A percentile compares a stretch with the other conserved stretches of the same genome.
phyloP scores from a whole-genome alignment of 2,888 invertebrate species.

The Nemotelus nigrinus region DNA sequence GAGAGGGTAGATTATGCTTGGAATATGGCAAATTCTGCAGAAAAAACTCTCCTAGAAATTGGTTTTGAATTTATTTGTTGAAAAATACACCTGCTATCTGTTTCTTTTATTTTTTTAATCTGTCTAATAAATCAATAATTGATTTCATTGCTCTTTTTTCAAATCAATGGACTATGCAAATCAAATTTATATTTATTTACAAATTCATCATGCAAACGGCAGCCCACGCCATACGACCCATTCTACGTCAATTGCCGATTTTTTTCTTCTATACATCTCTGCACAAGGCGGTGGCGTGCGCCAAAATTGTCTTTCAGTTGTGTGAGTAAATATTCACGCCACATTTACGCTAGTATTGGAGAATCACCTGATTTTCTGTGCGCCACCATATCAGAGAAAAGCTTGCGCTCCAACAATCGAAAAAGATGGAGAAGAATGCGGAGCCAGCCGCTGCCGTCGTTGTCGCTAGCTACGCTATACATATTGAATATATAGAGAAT shows the following conservation, averaged over 20 bases:
- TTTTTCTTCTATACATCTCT: too few species aligned
- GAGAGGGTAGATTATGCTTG: too few species aligned
- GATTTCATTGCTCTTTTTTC: too few species aligned
- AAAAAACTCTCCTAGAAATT: too few species aligned
- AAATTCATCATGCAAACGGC: too few species aligned
- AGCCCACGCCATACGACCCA: not conserved
- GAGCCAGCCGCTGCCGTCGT: not conserved
- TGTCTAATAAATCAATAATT: too few species aligned
- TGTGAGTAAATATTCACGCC: conserved; percentile 4
- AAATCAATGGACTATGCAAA: too few species aligned
- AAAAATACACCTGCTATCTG: too few species aligned
- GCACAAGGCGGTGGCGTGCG: conserved; percentile 18
- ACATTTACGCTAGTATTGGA: conserved; percentile 15
- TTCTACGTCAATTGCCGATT: conserved; percentile 23
- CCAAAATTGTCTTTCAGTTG: conserved; percentile 4
- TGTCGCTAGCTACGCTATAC: not conserved
- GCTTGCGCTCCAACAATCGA: not conserved
- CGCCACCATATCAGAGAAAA: conserved; percentile 18
- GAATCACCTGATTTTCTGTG: conserved; percentile 44
- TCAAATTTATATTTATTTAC: too few species aligned
- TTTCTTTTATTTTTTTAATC: too few species aligned
- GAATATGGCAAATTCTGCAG: too few species aligned
- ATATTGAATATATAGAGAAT: not conserved
- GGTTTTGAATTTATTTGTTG: too few species aligned
- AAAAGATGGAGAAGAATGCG: conserved; percentile 30